These are phyloP conservation scores for Meteorus colon DNA, from an alignment of 2,888 invertebrate genomes.

Conservation along the genomic window DNA sequence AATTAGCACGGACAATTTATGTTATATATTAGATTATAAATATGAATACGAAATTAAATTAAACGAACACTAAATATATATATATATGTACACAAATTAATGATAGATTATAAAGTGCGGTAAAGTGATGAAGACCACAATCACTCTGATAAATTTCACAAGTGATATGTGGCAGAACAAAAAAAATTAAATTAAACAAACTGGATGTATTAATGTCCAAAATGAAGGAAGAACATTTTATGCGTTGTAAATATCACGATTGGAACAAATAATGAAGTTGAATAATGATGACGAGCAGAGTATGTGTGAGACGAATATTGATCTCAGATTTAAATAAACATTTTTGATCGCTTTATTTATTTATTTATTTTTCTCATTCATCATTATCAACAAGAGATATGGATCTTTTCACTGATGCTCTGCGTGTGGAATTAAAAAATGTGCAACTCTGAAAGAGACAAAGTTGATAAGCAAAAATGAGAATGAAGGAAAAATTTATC, in stretches of 20 bases:
- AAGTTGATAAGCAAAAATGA: not conserved
- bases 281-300: slow-evolving; percentile 47
- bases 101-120: slow-evolving; percentile 33
- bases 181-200: not conserved
- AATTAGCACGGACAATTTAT: slow-evolving; percentile 1
- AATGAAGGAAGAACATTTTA: not conserved
- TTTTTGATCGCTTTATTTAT: slow-evolving; percentile 46
- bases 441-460: slow-evolving; percentile 1
- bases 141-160: not conserved
- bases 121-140: slow-evolving; percentile 13
- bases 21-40: slow-evolving; percentile 33
- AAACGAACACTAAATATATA: slow-evolving; percentile 31
- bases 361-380: slow-evolving; percentile 20
- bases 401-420: slow-evolving; percentile 52
- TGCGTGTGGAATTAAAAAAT: slow-evolving; percentile 40
- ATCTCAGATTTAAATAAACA: slow-evolving; percentile 52
- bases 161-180: not conserved
- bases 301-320: slow-evolving; percentile 53
- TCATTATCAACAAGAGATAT: not conserved
- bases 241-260: slow-evolving; percentile 40
- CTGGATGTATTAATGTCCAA: not conserved
- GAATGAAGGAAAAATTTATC: slow-evolving; percentile 29
- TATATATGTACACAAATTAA: slow-evolving; percentile 18
- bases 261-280: slow-evolving; percentile 25
- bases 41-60: slow-evolving; percentile 40